Conservation (phyloP, 2,797 vertebrate genomes). For the Diglossa cyanea region DNA sequence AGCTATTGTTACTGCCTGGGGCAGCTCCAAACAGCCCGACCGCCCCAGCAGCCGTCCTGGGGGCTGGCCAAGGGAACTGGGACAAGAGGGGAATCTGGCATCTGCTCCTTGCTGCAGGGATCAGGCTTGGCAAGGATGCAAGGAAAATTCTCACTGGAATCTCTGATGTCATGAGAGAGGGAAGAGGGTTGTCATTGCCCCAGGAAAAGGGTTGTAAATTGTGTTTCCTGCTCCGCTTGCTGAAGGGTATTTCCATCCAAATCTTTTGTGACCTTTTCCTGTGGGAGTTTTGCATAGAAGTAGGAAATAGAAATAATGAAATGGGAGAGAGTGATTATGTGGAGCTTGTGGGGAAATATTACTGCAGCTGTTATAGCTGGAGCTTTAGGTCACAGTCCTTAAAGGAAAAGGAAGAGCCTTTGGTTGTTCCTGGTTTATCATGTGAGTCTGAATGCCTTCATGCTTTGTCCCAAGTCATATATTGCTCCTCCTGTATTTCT, state of each 20-base stretch:
- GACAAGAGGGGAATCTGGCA: neutral
- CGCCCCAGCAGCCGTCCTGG: fast-evolving
- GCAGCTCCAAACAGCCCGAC: neutral
- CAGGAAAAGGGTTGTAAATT: neutral
- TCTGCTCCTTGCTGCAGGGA: neutral
- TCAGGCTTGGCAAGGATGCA: neutral
- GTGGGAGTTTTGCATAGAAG: neutral
- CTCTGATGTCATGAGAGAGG: neutral
- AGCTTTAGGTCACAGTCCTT: neutral
- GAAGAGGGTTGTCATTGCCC: neutral
- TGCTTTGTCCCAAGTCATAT: neutral
- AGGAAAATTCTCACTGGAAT: neutral
- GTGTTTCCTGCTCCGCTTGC: neutral
- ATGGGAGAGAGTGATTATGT: neutral
- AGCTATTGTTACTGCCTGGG: neutral
- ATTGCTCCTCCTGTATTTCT: neutral
- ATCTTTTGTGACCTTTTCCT: neutral
- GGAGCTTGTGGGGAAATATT: neutral
- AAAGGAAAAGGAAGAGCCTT: neutral
- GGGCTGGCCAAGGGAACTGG: neutral
- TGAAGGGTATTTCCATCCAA: neutral
- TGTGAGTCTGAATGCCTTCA: neutral
- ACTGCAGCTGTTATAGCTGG: neutral
- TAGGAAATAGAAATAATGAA: neutral
- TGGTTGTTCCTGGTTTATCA: neutral